These are phyloP conservation scores for Drosophila falleni DNA, from an alignment of 2,888 invertebrate species.

Conservation along the genomic window DNA sequence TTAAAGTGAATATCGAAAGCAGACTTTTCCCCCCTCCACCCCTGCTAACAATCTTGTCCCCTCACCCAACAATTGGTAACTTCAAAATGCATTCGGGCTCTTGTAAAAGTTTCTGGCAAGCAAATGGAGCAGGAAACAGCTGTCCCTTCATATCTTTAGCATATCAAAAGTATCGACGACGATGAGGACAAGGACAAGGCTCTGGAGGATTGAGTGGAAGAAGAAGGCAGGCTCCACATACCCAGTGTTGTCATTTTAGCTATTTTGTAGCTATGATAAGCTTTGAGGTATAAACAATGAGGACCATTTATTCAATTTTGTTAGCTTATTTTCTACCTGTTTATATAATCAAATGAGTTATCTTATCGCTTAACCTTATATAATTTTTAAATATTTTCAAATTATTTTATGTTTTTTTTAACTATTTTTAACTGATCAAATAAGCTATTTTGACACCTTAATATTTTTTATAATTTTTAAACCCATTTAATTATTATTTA, in stretches of 20 bases:
- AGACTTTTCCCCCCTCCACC: neutral
- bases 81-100: slow-evolving; percentile 64
- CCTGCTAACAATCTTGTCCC: neutral
- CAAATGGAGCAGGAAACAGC: slow-evolving; percentile 79
- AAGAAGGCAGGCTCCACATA: neutral
- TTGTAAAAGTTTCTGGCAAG: slow-evolving; percentile 73
- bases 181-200: slow-evolving; percentile 29
- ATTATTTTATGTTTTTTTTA: too few species aligned
- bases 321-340: too few species aligned
- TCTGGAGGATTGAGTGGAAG: slow-evolving; percentile 13
- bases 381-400: too few species aligned
- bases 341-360: too few species aligned
- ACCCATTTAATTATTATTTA: neutral
- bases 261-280: neutral
- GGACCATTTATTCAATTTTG: too few species aligned
- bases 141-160: slow-evolving; percentile 79
- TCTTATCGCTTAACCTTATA: too few species aligned
- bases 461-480: too few species aligned
- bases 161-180: slow-evolving; percentile 75
- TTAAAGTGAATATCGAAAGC: slow-evolving; percentile 56
- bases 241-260: neutral
- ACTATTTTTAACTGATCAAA: too few species aligned
- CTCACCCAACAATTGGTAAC: slow-evolving; percentile 37
- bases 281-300: neutral
- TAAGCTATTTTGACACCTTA: too few species aligned